Evolutionary conservation across 64 coral and sea anemone genomes (phyloP), one percentile per base, ranked within the genome.

Genomic region (Pocillopora damicornis): DNA sequence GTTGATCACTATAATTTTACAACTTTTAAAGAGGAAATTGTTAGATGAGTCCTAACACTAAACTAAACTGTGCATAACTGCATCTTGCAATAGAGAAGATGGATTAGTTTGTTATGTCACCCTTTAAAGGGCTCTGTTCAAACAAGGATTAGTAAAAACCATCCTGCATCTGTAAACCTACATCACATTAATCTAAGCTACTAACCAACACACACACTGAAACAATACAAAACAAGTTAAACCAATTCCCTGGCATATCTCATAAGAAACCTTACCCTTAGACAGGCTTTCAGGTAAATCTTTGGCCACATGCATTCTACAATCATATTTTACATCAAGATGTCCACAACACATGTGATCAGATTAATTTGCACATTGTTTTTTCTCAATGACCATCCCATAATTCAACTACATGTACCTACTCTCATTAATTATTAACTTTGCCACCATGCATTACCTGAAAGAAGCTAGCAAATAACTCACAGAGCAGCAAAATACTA

Each of bases 401-500:
- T 73, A 71, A 38, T 71, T 71, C 9, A n/a, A 71, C 18, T 11
- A 71, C 11, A n/a, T 23, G 22, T 23, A 25, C 18, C 25, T 20
- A 71, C 67, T 25, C 67, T 71, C 20, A 9, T 81, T 60, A 89
- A 89, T 80, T 74, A 89, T 89, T 89, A 37, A 89, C 62, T 22
- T 73, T 35, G 16, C 79, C 89, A 81, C 79, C 89, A 45, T 76
- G 62, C 22, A 86, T 13, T 17, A 91, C 89, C 89, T 76, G 89
- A 91, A 76, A 91, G 79, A 51, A 85, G 60, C 81, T 83, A 85
- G 35, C 66, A 85, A 67, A 22, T 67, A 20, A 20, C 64, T 20
- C 64, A 67, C 13, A 6, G 5, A 30, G n/a, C 13, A 26, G 35
- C 75, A 35, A 15, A 15, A 23, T 30, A 42, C 11, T 86, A 0